Evolutionary conservation across 2,797 vertebrate species (phyloP).

Genomic region (Antennarius maculatus): DNA sequence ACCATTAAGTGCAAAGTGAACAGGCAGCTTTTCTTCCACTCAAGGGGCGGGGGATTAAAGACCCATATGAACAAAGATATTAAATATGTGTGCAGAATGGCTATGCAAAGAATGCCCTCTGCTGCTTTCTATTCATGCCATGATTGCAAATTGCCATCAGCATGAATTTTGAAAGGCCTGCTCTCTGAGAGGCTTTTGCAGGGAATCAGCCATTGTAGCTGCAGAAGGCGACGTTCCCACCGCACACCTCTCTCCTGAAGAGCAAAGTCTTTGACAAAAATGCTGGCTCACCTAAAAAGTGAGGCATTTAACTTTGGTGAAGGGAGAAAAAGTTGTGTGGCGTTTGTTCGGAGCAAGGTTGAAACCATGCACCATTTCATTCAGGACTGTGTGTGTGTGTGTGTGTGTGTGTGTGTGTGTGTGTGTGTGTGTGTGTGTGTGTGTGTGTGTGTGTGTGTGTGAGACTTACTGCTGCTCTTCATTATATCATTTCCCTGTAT

Average conservation of each 20-base stretch:
- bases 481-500: too few species aligned
- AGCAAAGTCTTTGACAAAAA: constrained; percentile 55
- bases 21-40: constrained; percentile 73
- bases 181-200: constrained; percentile 25
- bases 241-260: constrained; percentile 21
- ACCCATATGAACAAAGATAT: constrained; percentile 71
- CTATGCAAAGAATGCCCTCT: constrained; percentile 73
- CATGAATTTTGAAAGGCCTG: constrained; percentile 41
- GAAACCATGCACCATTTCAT: neutral
- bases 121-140: constrained; percentile 61
- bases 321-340: constrained; percentile 63
- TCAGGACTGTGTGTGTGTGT: constrained; percentile 21
- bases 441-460: too few species aligned
- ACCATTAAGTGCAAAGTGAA: constrained; percentile 85
- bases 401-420: too few species aligned
- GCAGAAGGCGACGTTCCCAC: constrained; percentile 23
- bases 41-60: constrained; percentile 63
- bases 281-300: constrained; percentile 84
- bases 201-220: constrained; percentile 43
- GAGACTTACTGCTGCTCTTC: too few species aligned
- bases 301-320: constrained; percentile 79
- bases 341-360: constrained; percentile 5
- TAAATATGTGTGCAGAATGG: constrained; percentile 79
- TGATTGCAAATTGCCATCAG: constrained; percentile 71
- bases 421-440: too few species aligned